Percentiles rank a stretch among this genome's conserved stretches.
These are phyloP conservation scores for Gymnoscopelus microlampas DNA, from an alignment of 2,797 vertebrate species.

Conservation along the genomic window DNA sequence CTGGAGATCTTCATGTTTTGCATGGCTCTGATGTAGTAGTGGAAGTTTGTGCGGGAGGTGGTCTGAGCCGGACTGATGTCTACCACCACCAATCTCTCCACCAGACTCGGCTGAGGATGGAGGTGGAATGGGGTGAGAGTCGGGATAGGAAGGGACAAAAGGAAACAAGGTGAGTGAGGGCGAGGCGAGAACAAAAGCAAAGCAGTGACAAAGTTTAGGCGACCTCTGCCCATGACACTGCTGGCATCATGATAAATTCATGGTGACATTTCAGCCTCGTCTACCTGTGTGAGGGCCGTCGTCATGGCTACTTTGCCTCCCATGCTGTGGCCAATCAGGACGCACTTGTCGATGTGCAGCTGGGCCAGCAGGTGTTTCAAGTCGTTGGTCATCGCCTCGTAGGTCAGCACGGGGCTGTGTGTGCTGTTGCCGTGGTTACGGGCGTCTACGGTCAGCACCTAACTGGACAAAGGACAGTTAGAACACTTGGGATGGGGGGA, in stretches of 20 bases:
- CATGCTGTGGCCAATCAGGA: constrained; percentile 97
- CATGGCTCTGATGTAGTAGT: constrained; percentile 88
- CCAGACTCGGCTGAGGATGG: constrained; percentile 83
- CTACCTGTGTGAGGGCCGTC: constrained; percentile 87
- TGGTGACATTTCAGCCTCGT: constrained; percentile 19
- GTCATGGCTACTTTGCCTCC: constrained; percentile 96
- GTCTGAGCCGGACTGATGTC: constrained; percentile 88
- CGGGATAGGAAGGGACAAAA: not conserved
- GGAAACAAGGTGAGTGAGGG: not conserved
- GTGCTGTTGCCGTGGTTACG: constrained; percentile 94
- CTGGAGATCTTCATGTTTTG: constrained; percentile 82
- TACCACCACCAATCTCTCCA: constrained; percentile 90
- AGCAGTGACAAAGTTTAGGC: constrained; percentile 1
- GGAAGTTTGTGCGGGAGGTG: constrained; percentile 74
- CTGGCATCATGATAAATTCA: constrained; percentile 13
- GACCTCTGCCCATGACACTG: not conserved
- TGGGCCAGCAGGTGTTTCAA: constrained; percentile 85
- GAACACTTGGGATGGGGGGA: constrained; percentile 66
- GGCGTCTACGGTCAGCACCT: constrained; percentile 96
- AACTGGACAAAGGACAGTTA: constrained; percentile 80
- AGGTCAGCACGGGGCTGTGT: constrained; percentile 87
- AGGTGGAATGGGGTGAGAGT: not conserved
- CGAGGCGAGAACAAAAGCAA: not conserved
- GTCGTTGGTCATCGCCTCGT: constrained; percentile 89
- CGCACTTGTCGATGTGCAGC: constrained; percentile 86